A percentile compares a stretch with the other conserved stretches of the same genome.
Evolutionary conservation across 2,888 invertebrate genomes (phyloP).

Genomic region (Helleia helle): DNA sequence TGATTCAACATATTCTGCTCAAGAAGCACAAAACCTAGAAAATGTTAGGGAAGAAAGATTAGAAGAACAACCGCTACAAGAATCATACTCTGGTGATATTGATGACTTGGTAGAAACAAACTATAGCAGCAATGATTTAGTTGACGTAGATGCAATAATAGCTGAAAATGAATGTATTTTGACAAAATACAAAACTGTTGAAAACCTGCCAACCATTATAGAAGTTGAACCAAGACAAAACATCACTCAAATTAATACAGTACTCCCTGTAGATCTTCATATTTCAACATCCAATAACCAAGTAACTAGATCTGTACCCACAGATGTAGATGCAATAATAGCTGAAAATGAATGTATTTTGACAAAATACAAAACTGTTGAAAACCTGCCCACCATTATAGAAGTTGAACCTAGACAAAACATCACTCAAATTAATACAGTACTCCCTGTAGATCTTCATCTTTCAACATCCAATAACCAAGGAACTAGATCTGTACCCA

Average conservation of each 20-base stretch:
- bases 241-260: neutral
- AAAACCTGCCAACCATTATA: neutral
- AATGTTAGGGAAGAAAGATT: too few species aligned
- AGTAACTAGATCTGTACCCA: too few species aligned
- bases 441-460: neutral
- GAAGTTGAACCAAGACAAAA: constrained; percentile 6
- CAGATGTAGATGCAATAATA: constrained; percentile 31
- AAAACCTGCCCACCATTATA: neutral
- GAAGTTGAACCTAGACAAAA: constrained; percentile 6
- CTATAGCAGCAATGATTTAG: constrained; percentile 25
- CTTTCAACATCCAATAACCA: too few species aligned
- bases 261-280: too few species aligned
- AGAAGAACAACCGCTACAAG: too few species aligned
- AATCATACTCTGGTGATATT: too few species aligned
- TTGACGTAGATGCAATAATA: constrained; percentile 29
- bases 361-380: constrained; percentile 19
- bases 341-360: constrained; percentile 26
- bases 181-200: constrained; percentile 19
- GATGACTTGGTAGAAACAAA: constrained; percentile 21
- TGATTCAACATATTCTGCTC: too few species aligned
- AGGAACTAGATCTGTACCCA: too few species aligned
- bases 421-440: neutral
- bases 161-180: constrained; percentile 26
- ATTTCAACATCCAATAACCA: too few species aligned
- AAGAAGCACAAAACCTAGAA: too few species aligned